A percentile compares a stretch with the other conserved stretches of the same genome.
These are phyloP conservation scores for Notodonta dromedarius DNA, from an alignment of 2,888 invertebrate species.

Conservation along the genomic window DNA sequence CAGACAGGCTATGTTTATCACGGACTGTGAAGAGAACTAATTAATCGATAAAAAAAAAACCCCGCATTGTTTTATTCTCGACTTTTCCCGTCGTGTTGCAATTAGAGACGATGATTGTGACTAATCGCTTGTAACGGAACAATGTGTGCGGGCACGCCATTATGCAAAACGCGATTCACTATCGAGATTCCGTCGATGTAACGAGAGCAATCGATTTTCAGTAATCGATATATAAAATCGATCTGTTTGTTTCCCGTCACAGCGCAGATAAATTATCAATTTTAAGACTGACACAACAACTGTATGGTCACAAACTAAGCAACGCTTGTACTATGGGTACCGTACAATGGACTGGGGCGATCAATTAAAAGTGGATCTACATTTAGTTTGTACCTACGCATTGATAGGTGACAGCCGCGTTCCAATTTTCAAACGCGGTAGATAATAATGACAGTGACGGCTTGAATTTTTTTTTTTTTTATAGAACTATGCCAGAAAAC, in stretches of 20 bases:
- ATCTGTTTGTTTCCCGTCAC: neutral
- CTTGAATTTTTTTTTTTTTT: too few relatives aligned
- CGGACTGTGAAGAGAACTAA: conserved; percentile 19
- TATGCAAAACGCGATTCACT: conserved; percentile 53
- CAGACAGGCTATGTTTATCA: neutral
- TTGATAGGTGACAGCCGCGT: too few relatives aligned
- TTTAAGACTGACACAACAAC: too few relatives aligned
- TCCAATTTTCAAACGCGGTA: too few relatives aligned
- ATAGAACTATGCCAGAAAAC: too few relatives aligned
- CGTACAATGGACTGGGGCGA: too few relatives aligned
- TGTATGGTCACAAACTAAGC: too few relatives aligned
- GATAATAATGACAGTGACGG: too few relatives aligned
- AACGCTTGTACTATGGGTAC: too few relatives aligned
- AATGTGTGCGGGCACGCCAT: conserved; percentile 41
- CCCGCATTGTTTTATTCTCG: conserved; percentile 47
- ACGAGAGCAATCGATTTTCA: conserved; percentile 31
- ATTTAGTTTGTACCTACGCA: too few relatives aligned
- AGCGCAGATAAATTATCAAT: too few relatives aligned
- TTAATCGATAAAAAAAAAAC: conserved; percentile 45
- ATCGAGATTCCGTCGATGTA: conserved; percentile 39
- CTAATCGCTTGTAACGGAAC: conserved; percentile 70
- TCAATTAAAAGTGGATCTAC: too few relatives aligned
- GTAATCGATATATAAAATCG: conserved; percentile 5
- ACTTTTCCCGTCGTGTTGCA: conserved; percentile 63
- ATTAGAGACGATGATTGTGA: conserved; percentile 65